Percentiles rank a stretch among this genome's conserved stretches.
These are phyloP conservation scores for Ondatra zibethicus DNA, from an alignment of 2,113 vertebrate genomes.

Conservation along the genomic window DNA sequence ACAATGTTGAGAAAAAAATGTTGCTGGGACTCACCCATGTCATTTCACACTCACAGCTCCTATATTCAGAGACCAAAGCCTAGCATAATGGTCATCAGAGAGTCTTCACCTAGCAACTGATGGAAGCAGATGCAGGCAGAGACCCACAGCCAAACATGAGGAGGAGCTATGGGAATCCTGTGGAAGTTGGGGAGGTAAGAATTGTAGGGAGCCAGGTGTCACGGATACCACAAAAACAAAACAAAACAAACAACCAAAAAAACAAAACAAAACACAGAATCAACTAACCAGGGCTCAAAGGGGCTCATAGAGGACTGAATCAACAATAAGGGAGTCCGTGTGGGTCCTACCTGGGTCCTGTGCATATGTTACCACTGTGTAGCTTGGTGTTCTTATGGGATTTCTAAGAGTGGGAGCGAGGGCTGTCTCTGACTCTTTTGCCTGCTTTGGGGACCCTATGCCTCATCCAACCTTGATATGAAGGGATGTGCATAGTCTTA, in stretches of 20 bases:
- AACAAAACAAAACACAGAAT: background rate
- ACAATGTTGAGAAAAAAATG: conserved; percentile 18
- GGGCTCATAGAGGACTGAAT: background rate
- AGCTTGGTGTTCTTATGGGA: background rate
- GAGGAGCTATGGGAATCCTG: background rate
- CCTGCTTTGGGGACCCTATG: background rate
- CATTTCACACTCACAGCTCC: background rate
- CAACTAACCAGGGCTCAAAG: background rate
- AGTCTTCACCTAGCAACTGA: background rate
- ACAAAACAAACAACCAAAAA: too few relatives aligned
- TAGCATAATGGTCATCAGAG: background rate
- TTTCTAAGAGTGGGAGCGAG: background rate
- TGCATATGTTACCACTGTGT: background rate
- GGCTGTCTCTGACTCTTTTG: background rate
- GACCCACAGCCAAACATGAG: background rate
- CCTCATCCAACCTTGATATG: background rate
- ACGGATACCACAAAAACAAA: background rate
- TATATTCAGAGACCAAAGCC: background rate
- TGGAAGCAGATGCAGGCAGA: background rate
- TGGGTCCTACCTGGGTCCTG: background rate
- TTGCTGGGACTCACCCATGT: background rate
- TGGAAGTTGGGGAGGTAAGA: background rate
- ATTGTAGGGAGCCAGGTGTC: background rate
- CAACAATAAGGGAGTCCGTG: background rate
- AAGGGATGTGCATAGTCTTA: background rate